Percentiles rank a stretch among this genome's conserved stretches.
phyloP scores from a whole-genome alignment of 2,113 vertebrate species.

The Taxidea taxus region DNA sequence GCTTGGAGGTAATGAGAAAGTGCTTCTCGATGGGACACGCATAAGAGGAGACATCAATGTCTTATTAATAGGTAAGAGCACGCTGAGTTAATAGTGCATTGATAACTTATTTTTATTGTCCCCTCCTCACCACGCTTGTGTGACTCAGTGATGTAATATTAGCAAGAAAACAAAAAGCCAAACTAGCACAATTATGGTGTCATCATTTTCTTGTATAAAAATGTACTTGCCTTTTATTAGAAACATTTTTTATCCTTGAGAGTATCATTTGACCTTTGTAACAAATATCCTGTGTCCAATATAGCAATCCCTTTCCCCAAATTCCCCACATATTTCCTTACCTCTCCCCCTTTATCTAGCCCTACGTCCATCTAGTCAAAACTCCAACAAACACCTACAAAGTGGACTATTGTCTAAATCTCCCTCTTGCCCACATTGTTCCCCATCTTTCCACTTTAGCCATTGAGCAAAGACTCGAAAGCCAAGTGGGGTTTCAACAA shows the following conservation, averaged over 20 bases:
- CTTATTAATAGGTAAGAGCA: constrained; percentile 88
- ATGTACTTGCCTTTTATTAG: constrained; percentile 74
- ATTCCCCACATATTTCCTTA: not conserved
- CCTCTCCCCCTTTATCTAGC: not conserved
- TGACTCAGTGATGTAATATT: constrained; percentile 79
- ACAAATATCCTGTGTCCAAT: not conserved
- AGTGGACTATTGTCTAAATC: not conserved
- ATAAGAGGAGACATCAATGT: constrained; percentile 89
- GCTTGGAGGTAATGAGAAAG: constrained; percentile 87
- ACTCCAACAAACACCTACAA: not conserved
- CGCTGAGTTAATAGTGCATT: constrained; percentile 84
- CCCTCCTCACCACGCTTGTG: constrained; percentile 71
- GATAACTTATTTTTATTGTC: constrained; percentile 85
- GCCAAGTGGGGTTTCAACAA: not conserved
- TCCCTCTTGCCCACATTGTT: not conserved
- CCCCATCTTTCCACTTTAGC: not conserved
- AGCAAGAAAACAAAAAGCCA: constrained; percentile 83
- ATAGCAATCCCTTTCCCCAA: not conserved
- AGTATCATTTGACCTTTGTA: constrained; percentile 71
- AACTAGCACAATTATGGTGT: constrained; percentile 67
- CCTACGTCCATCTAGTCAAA: not conserved
- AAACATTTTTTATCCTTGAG: constrained; percentile 78
- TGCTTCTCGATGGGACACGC: constrained; percentile 82
- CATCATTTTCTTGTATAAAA: constrained; percentile 76
- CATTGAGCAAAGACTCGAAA: not conserved